These are phyloP conservation scores for Sebastes vulpes DNA, from an alignment of 2,797 vertebrate species.

Conservation along the genomic window DNA sequence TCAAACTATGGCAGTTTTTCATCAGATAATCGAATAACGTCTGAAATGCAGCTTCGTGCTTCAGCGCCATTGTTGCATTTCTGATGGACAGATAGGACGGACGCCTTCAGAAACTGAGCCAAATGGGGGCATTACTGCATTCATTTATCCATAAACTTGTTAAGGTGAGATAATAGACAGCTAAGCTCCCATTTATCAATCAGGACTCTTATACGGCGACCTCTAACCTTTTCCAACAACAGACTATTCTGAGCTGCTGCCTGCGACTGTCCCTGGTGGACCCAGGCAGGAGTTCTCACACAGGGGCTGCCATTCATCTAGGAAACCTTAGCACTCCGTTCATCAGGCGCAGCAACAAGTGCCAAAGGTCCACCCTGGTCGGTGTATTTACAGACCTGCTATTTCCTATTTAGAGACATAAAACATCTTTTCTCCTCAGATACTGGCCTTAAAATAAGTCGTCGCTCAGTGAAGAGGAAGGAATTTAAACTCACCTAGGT, in stretches of 20 bases:
- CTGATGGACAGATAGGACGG: conserved; percentile 43
- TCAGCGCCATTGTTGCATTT: conserved; percentile 41
- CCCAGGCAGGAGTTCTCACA: conserved; percentile 49
- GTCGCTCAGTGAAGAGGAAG: background rate
- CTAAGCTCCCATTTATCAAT: conserved; percentile 35
- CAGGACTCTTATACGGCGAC: conserved; percentile 40
- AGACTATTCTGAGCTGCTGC: conserved; percentile 65
- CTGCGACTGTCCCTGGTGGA: conserved; percentile 50
- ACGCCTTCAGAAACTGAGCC: conserved; percentile 8
- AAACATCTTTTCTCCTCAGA: conserved; percentile 60
- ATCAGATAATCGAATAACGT: conserved; percentile 50
- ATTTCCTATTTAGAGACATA: conserved; percentile 66
- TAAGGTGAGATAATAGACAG: conserved; percentile 33
- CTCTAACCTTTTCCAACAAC: conserved; percentile 69
- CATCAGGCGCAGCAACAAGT: conserved; percentile 61
- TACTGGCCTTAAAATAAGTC: conserved; percentile 53
- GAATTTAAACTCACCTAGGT: conserved; percentile 16
- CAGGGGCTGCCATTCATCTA: conserved; percentile 73
- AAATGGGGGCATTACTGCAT: conserved; percentile 6
- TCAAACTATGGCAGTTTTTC: conserved; percentile 19
- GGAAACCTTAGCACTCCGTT: conserved; percentile 71
- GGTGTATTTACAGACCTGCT: conserved; percentile 65
- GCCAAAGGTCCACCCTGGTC: conserved; percentile 58
- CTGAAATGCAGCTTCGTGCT: conserved; percentile 42
- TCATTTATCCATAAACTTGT: conserved; percentile 30